These are phyloP conservation scores for Apodemia duryi DNA, from an alignment of 2,888 invertebrate genomes.

Conservation along the genomic window DNA sequence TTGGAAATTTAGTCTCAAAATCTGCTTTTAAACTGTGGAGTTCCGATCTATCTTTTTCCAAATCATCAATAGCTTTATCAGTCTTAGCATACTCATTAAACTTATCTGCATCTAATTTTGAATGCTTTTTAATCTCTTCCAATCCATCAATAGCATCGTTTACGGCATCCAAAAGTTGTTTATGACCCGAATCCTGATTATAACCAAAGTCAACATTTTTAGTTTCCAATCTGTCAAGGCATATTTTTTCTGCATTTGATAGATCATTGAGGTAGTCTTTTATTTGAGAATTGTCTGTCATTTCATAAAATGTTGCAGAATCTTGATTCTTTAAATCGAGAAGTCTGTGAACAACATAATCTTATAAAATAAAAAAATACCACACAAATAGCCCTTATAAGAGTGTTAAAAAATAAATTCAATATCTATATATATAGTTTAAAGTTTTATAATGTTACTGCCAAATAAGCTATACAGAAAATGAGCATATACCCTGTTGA, in stretches of 20 bases:
- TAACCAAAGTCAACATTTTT: conserved; percentile 66
- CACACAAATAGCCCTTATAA: not conserved
- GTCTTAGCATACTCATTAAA: conserved; percentile 52
- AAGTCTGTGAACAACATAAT: conserved; percentile 45
- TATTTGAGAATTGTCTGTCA: conserved; percentile 44
- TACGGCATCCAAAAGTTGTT: conserved; percentile 60
- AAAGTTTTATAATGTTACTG: no score
- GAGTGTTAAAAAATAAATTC: no score
- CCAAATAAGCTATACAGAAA: no score
- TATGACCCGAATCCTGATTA: conserved; percentile 52
- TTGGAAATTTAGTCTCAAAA: conserved; percentile 57
- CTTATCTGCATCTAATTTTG: conserved; percentile 50
- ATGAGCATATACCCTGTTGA: no score
- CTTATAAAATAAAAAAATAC: not conserved
- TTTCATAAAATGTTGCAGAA: conserved; percentile 45
- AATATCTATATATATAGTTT: no score
- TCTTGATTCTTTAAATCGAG: conserved; percentile 51
- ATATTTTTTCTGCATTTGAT: conserved; percentile 41
- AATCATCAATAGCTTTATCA: conserved; percentile 38
- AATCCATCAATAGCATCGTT: conserved; percentile 61
- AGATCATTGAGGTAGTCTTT: conserved; percentile 44
- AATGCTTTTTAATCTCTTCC: conserved; percentile 59
- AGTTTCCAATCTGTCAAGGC: conserved; percentile 51
- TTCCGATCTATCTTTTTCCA: conserved; percentile 50
- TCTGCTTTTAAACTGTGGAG: conserved; percentile 49